Base-by-base conservation (phyloP, 2,797 vertebrate genomes). In the Brachyalestes nurse region DNA sequence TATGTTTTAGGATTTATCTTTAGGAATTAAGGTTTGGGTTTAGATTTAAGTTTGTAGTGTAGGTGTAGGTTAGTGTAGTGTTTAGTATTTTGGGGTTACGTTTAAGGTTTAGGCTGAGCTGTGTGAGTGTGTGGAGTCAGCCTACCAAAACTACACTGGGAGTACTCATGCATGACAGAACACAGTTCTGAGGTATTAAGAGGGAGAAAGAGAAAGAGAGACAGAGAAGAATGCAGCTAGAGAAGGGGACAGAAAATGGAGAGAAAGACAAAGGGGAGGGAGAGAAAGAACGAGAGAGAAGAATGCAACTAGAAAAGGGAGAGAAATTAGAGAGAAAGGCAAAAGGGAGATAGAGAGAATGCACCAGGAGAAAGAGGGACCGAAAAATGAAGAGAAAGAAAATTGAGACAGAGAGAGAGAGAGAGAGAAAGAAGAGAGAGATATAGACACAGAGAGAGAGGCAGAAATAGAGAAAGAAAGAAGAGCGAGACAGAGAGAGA, bases 181-280 rank as follows among this genome's bases (percentile, higher is more conserved):
- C 34, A 34, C 34, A 34, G 34, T 34, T 34, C 2, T 14, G 14
- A 51, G 12, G 4, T 16, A 4, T 51, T 14, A 0, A 51, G 49
- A 51, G 49, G 4, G 49, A 51, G 49, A 16, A 14, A 51, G 49
- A 45, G 7, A 57, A 19, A 13, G 49, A 51, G 49, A 51, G 49
- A 51, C 10, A 51, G 49, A 51, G 45, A 47, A 8, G 2, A 13
- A 47, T 13, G 45, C 45, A 47, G 3, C 7, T 2, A 53, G 51
- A 53, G 51, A 53, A 66, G 84, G 69, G 84, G 78, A 70, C 82
- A 79, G 81, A 45, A 17, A 4, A 57, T 4, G 19, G 53, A 19
- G 53, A 57, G 53, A 57, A 4, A 57, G 53, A 55, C 5, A 49
- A 9, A 49, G 10, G 47, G 12, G 47, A 49, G 47, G 19, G 53